Percentiles rank a stretch among this genome's conserved stretches.
Conservation (phyloP, 2,113 vertebrate species). For the Channa maculata region DNA sequence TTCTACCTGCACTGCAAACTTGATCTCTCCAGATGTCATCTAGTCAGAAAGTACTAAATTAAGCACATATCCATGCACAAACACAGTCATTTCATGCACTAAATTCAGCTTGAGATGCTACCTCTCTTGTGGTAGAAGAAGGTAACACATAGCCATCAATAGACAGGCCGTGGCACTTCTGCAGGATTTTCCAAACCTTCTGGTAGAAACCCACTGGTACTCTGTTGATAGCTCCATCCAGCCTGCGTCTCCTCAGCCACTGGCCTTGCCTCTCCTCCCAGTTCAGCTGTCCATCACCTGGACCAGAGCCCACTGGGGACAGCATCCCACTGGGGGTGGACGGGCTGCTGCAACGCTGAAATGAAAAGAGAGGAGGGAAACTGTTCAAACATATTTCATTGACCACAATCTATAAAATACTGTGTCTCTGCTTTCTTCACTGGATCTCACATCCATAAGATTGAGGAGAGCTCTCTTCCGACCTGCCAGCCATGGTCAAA, state of each 20-base stretch:
- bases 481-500: too few relatives aligned
- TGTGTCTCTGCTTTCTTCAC: too few relatives aligned
- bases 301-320: constrained; percentile 83
- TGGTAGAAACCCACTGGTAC: constrained; percentile 98
- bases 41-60: constrained; percentile 60
- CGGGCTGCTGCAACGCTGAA: constrained; percentile 91
- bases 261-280: constrained; percentile 95
- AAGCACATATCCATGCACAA: constrained; percentile 4
- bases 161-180: constrained; percentile 98
- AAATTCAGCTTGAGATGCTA: constrained; percentile 51
- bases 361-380: constrained; percentile 1
- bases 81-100: background rate
- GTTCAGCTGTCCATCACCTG: constrained; percentile 77
- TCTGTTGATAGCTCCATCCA: constrained; percentile 97
- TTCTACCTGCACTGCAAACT: constrained; percentile 98
- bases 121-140: constrained; percentile 96
- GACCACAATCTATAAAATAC: background rate
- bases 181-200: constrained; percentile 97
- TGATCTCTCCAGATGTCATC: constrained; percentile 97
- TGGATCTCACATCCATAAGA: too few relatives aligned
- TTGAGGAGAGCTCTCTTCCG: too few relatives aligned
- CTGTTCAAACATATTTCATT: background rate
- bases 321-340: constrained; percentile 92
- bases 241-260: constrained; percentile 94
- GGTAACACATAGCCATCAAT: constrained; percentile 97